Evolutionary conservation across 1,140 invertebrate genomes (phyloP), one percentile per base, ranked within the genome.

Genomic region (Zaprionus ghesquierei): DNA sequence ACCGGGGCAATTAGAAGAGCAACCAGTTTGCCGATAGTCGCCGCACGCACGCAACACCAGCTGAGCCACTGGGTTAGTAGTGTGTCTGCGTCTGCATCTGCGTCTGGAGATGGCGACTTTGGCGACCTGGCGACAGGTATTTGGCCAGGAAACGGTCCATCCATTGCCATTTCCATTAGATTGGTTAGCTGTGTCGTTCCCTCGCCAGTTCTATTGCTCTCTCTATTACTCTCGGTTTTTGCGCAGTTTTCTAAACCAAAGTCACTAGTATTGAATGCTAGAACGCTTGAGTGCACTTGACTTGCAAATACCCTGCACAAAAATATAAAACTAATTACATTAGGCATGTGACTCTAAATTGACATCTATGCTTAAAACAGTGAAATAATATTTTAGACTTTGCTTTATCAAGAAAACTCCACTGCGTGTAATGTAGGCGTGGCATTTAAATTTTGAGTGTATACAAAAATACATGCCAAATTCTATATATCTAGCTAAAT

Each of bases 21-120:
- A 89, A 87, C 82, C 82, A 87, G 82, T 89, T 87, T 87, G 69
- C 71, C 68, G 58, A 13, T 13, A 15, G 35, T 35, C 6, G 35
- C 13, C n/a, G 18, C 41, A 46, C 41, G 41, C 82, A 87, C 82
- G 79, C 82, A 87, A 87, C 58, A 46, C 41, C 41, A 22, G 41
- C 41, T 10, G 41, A 66, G 50, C 59, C 80, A 87, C 64, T 89
- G 69, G 82, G 82, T 89, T 89, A 87, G 84, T 87, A 79, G 82
- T 81, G 62, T 69, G 79, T 78, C 77, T 77, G 53, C 53, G 56
- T 65, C 35, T 35, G 35, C 13, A 2, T 15, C 35, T 38, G 13
- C 33, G 12, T 38, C 33, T 38, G 35, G n/a, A 38, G 33, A 13
- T 13, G 33, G 33, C 13, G 33, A 35, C 76, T 50, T 53, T 22